phyloP scores from a whole-genome alignment of 2,797 vertebrate species.

The Sebastolobus altivelis region DNA sequence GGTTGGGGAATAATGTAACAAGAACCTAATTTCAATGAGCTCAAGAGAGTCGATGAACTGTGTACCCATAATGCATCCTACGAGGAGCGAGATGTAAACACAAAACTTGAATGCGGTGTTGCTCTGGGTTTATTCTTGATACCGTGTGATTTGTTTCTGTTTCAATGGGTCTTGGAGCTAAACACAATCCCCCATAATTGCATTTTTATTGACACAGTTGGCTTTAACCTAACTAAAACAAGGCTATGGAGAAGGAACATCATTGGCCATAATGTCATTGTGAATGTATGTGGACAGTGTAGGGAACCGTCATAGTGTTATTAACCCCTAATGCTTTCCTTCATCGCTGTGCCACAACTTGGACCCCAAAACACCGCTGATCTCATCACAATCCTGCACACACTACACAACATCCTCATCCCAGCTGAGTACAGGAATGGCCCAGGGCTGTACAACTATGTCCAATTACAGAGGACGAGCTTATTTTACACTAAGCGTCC shows the following conservation, averaged over 20 bases:
- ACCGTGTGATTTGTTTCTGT: neutral
- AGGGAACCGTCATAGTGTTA: slow-evolving; percentile 6
- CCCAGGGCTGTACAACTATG: slow-evolving; percentile 21
- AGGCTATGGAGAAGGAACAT: neutral
- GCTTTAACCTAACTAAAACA: slow-evolving; percentile 9
- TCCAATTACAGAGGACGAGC: slow-evolving; percentile 22
- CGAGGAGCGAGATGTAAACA: neutral
- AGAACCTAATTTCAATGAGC: neutral
- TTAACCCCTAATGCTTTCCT: slow-evolving; percentile 18
- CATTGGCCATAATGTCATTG: slow-evolving; percentile 8
- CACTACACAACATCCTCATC: slow-evolving; percentile 21
- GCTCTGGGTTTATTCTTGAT: neutral
- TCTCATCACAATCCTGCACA: slow-evolving; percentile 15
- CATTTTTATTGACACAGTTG: slow-evolving; percentile 27
- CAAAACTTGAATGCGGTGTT: neutral
- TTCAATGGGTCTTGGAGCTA: neutral
- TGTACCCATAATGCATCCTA: neutral
- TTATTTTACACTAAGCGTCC: slow-evolving; percentile 10
- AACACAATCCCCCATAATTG: slow-evolving; percentile 25
- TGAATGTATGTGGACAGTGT: slow-evolving; percentile 3
- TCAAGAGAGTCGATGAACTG: neutral
- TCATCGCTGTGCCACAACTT: neutral
- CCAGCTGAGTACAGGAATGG: slow-evolving; percentile 17
- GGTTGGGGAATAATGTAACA: neutral
- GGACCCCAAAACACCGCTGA: slow-evolving; percentile 3